phyloP scores from a whole-genome alignment of 2,113 vertebrate genomes.

The Corythornis vintsioides region DNA sequence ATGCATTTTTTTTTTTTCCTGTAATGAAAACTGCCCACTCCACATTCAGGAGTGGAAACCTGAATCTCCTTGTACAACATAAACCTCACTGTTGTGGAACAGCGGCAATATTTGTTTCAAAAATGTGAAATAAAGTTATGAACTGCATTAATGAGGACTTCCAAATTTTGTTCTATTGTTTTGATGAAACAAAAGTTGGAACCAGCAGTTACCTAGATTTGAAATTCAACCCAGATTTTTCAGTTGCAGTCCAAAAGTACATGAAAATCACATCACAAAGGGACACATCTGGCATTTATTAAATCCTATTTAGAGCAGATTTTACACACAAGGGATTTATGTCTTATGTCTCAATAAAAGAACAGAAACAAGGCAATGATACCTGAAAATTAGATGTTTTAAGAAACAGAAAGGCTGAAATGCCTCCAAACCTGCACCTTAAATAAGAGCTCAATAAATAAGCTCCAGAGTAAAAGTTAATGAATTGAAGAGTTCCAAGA shows the following conservation, averaged over 20 bases:
- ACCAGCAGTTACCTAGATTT: background rate
- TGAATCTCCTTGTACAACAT: background rate
- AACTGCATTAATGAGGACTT: background rate
- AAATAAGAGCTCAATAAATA: background rate
- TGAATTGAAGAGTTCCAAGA: background rate
- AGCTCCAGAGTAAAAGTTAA: background rate
- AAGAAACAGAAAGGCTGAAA: background rate
- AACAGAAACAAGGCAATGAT: background rate
- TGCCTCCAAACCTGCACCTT: background rate
- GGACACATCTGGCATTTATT: background rate
- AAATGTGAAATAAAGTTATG: background rate
- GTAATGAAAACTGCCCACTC: background rate
- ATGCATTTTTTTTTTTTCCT: background rate
- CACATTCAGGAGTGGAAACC: background rate
- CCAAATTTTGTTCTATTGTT: background rate
- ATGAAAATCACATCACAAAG: background rate
- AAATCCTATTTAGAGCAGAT: background rate
- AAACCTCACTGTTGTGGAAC: background rate
- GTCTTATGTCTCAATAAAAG: background rate
- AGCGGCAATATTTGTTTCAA: background rate
- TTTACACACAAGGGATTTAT: background rate
- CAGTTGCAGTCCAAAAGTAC: background rate
- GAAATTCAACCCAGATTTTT: constrained; percentile 1
- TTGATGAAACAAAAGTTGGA: background rate
- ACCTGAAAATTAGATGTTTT: background rate